These are phyloP conservation scores for Clarias fuscus DNA, from an alignment of 2,797 vertebrate genomes.

Conservation along the genomic window DNA sequence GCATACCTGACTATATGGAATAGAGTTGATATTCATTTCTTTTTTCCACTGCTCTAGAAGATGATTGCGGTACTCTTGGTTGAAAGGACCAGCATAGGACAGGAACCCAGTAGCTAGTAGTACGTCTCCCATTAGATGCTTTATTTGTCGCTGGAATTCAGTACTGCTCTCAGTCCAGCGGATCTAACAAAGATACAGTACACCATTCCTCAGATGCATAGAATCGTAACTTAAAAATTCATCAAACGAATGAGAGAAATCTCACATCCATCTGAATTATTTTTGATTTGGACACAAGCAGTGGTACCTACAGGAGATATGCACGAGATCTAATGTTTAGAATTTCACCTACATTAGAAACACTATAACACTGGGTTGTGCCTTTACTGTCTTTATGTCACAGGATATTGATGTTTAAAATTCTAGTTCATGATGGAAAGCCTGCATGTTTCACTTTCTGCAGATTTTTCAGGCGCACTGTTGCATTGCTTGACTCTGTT, in stretches of 20 bases:
- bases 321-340: background rate
- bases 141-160: slow-evolving; percentile 79
- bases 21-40: slow-evolving; percentile 65
- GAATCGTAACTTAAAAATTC: background rate
- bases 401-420: too few relatives aligned
- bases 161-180: slow-evolving; percentile 69
- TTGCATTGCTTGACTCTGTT: too few relatives aligned
- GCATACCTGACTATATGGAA: background rate
- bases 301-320: background rate
- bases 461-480: too few relatives aligned
- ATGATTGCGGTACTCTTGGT: slow-evolving; percentile 82
- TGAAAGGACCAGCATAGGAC: slow-evolving; percentile 84
- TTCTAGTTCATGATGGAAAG: too few relatives aligned
- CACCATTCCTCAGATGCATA: background rate
- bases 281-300: too few relatives aligned
- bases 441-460: too few relatives aligned
- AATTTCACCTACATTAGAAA: background rate
- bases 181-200: background rate
- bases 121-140: slow-evolving; percentile 77
- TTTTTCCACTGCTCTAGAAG: slow-evolving; percentile 78
- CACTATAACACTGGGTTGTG: background rate
- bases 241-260: background rate
- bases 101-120: slow-evolving; percentile 83
- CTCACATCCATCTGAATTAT: background rate
- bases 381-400: background rate